phyloP scores from a whole-genome alignment of 2,797 vertebrate genomes.

The Myripristis jacobus region DNA sequence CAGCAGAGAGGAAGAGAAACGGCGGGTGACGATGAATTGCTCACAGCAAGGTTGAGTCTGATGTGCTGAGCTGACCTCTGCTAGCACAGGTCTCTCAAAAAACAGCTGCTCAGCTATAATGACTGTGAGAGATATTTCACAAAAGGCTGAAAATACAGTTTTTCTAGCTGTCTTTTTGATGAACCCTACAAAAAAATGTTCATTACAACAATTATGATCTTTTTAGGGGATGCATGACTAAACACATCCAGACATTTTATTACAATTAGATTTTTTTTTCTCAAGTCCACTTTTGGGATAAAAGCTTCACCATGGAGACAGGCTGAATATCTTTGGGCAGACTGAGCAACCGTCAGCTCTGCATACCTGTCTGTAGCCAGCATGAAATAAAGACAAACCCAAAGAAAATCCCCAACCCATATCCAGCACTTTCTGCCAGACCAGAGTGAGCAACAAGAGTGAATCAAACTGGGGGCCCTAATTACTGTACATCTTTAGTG shows the following conservation, averaged over 20 bases:
- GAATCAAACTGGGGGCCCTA: constrained; percentile 16
- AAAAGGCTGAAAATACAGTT: not conserved
- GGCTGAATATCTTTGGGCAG: not conserved
- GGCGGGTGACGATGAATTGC: constrained; percentile 42
- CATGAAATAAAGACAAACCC: not conserved
- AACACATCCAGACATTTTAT: not conserved
- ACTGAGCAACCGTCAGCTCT: not conserved
- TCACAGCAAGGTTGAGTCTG: constrained; percentile 44
- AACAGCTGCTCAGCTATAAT: constrained; percentile 2
- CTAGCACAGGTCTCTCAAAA: constrained; percentile 8
- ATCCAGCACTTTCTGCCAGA: constrained; percentile 1
- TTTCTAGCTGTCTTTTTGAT: not conserved
- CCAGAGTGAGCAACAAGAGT: constrained; percentile 11
- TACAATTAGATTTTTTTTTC: not conserved
- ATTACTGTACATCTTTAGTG: constrained; percentile 16
- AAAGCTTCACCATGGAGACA: not conserved
- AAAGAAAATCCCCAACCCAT: not conserved
- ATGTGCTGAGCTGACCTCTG: constrained; percentile 1
- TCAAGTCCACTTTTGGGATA: not conserved
- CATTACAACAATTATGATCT: not conserved
- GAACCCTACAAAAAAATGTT: not conserved
- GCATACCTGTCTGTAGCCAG: not conserved
- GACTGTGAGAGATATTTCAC: not conserved
- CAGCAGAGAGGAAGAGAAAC: constrained; percentile 47
- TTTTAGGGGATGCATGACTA: not conserved